Percentiles rank a stretch among this genome's conserved stretches.
phyloP scores from a whole-genome alignment of 2,888 invertebrate genomes.

The Rosalia funebris region DNA sequence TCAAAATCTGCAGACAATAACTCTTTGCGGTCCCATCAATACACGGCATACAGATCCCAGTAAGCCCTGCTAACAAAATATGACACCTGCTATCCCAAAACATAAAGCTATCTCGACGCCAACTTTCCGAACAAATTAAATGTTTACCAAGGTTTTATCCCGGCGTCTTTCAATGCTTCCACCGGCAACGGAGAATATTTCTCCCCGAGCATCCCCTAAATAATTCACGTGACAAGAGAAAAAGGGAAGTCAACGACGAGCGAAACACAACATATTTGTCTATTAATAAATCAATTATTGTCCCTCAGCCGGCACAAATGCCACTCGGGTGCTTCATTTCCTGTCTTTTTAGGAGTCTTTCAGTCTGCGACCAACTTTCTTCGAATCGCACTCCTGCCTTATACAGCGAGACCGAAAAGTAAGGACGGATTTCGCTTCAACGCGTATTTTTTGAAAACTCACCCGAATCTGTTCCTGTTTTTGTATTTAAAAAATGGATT shows the following conservation, averaged over 20 bases:
- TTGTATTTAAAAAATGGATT: too few relatives aligned
- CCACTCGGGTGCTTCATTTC: slow-evolving; percentile 36
- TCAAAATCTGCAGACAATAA: too few relatives aligned
- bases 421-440: too few relatives aligned
- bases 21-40: too few relatives aligned
- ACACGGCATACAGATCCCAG: too few relatives aligned
- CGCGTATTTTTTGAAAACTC: too few relatives aligned
- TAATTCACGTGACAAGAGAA: slow-evolving; percentile 29
- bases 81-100: not conserved
- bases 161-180: slow-evolving; percentile 2
- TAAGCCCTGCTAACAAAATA: too few relatives aligned
- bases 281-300: slow-evolving; percentile 44
- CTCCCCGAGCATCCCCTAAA: slow-evolving; percentile 26
- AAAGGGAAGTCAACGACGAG: slow-evolving; percentile 32
- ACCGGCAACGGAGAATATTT: not conserved
- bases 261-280: slow-evolving; percentile 39
- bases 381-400: too few relatives aligned
- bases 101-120: not conserved
- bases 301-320: slow-evolving; percentile 38
- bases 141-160: not conserved
- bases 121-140: slow-evolving; percentile 6
- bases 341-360: slow-evolving; percentile 41
- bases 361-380: too few relatives aligned
- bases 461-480: too few relatives aligned
- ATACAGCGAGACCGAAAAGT: too few relatives aligned